These are phyloP conservation scores for Tupaia tana DNA, from an alignment of 2,113 vertebrate species.

Conservation along the genomic window DNA sequence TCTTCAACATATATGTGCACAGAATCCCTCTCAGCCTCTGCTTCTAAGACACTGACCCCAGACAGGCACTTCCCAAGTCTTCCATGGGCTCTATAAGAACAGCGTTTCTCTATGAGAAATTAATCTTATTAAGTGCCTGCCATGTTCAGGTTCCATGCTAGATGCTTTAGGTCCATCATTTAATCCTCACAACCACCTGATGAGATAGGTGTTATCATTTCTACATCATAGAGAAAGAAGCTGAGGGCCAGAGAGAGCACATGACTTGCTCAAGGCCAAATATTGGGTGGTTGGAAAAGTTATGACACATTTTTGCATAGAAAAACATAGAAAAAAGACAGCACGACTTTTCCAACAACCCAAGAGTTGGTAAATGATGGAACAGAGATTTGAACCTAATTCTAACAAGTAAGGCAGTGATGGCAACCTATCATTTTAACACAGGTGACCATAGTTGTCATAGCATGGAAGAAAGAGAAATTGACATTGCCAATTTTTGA, in stretches of 20 bases:
- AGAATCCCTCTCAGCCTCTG: neutral
- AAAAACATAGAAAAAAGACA: too few relatives aligned
- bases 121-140: neutral
- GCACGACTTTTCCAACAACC: too few relatives aligned
- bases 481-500: neutral
- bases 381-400: neutral
- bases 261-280: neutral
- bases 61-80: neutral
- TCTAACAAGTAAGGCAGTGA: neutral
- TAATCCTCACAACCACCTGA: neutral
- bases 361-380: neutral
- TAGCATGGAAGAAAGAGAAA: neutral
- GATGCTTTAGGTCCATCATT: neutral
- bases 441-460: neutral
- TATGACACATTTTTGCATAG: too few relatives aligned
- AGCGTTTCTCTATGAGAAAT: neutral
- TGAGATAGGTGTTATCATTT: neutral
- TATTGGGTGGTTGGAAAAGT: too few relatives aligned
- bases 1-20: neutral
- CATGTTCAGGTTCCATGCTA: neutral
- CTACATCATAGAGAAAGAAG: neutral
- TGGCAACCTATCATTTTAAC: neutral
- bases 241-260: neutral
- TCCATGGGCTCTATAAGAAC: neutral
- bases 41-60: neutral